Evolutionary conservation across 2,888 invertebrate species (phyloP), one percentile per base, ranked within the genome.

Genomic region (Orgyia antiqua): DNA sequence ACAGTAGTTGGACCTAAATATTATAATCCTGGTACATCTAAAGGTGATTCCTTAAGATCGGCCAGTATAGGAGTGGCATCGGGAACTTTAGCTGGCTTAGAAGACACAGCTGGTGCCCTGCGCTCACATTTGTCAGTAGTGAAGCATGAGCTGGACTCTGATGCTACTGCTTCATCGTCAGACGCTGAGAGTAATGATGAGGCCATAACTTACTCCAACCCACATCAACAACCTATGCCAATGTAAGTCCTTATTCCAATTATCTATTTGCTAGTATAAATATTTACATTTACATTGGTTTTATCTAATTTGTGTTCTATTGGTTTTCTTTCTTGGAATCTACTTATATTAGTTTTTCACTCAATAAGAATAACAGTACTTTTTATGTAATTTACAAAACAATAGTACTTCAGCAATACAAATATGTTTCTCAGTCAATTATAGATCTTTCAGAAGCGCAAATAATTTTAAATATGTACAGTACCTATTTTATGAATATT

Each of bases 161-260:
- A 98, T 82, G 96, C 95, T 18, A 98, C 98, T 1, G 95, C 93
- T 9, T 96, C 96, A 39, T 97, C 96, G 62, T 97, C 97, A 9
- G 97, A 96, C 30, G 96, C 95, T 17, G 97, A 97, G 72, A 96
- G 96, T 60, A 95, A 95, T 72, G 97, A 97, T 84, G 97, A 97
- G 72, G 90, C 92, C 80, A 90, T 93, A 47, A 77, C 87, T 38
- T 94, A 93, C 77, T 94, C 91, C 71, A 94, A 94, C 77, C 88
- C 90, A 27, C 90, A 91, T 59, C 94, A 94, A 63, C 92, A 92
- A 58, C 89, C 89, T 39, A 88, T 94, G 74, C 88, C 93, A 34
- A 92, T 95, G 95, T 95, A 78, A 94, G 94, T 92, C 43, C n/a
- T 13, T 19, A 25, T 33, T 43, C 27, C 5, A 24, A 13, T 9